These are phyloP conservation scores for Drosophila kanekoi DNA, from an alignment of 2,888 invertebrate genomes.

Conservation along the genomic window DNA sequence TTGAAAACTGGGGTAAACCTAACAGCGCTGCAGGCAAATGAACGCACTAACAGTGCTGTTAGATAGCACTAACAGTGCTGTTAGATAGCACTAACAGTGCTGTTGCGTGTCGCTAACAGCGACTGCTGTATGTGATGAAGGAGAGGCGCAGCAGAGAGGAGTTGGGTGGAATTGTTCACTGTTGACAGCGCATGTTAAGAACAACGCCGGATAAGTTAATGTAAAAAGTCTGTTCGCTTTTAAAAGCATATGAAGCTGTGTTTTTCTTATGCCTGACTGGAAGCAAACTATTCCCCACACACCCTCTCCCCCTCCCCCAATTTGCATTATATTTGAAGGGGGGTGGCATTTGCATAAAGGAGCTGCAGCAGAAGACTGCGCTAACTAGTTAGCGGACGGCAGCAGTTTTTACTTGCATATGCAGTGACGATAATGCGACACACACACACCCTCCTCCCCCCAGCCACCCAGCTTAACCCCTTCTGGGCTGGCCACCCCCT, in stretches of 20 bases:
- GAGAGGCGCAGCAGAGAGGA: background rate
- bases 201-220: slow-evolving; percentile 69
- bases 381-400: slow-evolving; percentile 67
- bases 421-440: slow-evolving; percentile 54
- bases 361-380: slow-evolving; percentile 39
- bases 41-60: slow-evolving; percentile 9
- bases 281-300: background rate
- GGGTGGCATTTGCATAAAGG: slow-evolving; percentile 55
- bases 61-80: background rate
- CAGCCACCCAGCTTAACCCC: too few relatives aligned
- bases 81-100: background rate
- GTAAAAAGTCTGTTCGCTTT: slow-evolving; percentile 72
- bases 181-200: slow-evolving; percentile 18
- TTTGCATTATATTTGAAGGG: slow-evolving; percentile 19
- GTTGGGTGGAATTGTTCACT: background rate
- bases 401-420: slow-evolving; percentile 61
- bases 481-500: slow-evolving; percentile 4
- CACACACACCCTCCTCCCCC: slow-evolving; percentile 26
- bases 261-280: slow-evolving; percentile 66
- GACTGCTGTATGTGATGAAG: background rate
- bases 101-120: background rate
- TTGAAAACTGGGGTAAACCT: slow-evolving; percentile 26
- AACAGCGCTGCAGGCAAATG: slow-evolving; percentile 21
- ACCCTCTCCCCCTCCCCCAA: background rate
- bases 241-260: slow-evolving; percentile 69